Evolutionary conservation across 2,797 vertebrate species (phyloP).

Genomic region (Squalus acanthias): DNA sequence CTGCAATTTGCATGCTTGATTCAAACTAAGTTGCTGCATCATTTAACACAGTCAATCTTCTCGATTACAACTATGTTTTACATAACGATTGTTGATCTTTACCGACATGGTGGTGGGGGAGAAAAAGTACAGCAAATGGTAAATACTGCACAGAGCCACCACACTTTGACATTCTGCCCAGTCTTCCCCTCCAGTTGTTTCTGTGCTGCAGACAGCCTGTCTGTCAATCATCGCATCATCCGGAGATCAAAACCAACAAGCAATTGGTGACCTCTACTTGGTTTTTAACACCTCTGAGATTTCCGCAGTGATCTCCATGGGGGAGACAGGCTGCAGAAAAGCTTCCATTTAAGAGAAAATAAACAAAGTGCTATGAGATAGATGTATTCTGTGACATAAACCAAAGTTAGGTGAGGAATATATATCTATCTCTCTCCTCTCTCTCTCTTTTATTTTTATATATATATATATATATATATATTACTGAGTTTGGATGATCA

Average conservation of each 20-base stretch:
- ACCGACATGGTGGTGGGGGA: not conserved
- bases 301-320: not conserved
- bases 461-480: too few relatives aligned
- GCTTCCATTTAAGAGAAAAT: not conserved
- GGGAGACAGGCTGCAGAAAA: not conserved
- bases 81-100: not conserved
- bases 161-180: not conserved
- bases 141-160: too few relatives aligned
- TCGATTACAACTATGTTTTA: not conserved
- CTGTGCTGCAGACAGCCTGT: not conserved
- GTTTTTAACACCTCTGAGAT: conserved; percentile 1
- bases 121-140: not conserved
- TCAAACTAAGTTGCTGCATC: not conserved
- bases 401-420: not conserved
- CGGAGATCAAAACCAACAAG: conserved; percentile 14
- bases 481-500: too few relatives aligned
- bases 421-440: not conserved
- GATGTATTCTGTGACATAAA: not conserved
- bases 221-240: conserved; percentile 6
- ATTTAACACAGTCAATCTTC: not conserved
- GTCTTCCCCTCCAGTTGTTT: not conserved
- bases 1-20: not conserved
- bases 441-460: too few relatives aligned
- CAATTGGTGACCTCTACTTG: not conserved
- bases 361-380: not conserved